Conservation (phyloP, 2,888 invertebrate species). For the Temnothorax unifasciatus region DNA sequence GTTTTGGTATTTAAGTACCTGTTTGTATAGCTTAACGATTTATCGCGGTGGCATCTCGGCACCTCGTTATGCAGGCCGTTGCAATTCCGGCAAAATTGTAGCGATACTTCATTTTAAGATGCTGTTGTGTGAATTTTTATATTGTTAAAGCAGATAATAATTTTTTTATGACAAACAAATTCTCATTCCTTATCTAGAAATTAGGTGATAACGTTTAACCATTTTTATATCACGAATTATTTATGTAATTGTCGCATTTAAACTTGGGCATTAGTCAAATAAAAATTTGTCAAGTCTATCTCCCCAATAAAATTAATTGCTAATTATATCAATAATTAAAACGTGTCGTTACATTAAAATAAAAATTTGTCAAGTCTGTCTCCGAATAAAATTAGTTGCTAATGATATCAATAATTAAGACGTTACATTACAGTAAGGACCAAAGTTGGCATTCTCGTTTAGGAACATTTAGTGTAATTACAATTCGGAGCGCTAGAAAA, state of each 20-base stretch:
- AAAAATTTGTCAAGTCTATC: too few relatives aligned
- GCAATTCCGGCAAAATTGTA: neutral
- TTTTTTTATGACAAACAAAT: neutral
- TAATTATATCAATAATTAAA: too few relatives aligned
- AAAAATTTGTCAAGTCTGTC: neutral
- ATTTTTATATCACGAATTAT: neutral
- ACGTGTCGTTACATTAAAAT: neutral
- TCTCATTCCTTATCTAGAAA: neutral
- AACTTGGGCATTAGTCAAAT: neutral
- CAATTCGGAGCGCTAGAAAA: neutral
- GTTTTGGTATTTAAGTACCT: constrained; percentile 32
- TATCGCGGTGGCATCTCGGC: neutral
- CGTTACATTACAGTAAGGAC: neutral
- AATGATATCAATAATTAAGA: neutral
- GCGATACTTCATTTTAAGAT: neutral
- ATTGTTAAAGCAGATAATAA: neutral
- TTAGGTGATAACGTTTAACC: neutral
- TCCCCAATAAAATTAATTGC: too few relatives aligned
- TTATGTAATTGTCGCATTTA: neutral
- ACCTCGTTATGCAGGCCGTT: constrained; percentile 1
- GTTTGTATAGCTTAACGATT: constrained; percentile 18
- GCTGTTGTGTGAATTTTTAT: too few relatives aligned
- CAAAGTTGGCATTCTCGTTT: neutral
- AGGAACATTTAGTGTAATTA: neutral
- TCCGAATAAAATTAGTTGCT: neutral